Conservation (phyloP, 2,888 invertebrate species). For the Eilema caniola region DNA sequence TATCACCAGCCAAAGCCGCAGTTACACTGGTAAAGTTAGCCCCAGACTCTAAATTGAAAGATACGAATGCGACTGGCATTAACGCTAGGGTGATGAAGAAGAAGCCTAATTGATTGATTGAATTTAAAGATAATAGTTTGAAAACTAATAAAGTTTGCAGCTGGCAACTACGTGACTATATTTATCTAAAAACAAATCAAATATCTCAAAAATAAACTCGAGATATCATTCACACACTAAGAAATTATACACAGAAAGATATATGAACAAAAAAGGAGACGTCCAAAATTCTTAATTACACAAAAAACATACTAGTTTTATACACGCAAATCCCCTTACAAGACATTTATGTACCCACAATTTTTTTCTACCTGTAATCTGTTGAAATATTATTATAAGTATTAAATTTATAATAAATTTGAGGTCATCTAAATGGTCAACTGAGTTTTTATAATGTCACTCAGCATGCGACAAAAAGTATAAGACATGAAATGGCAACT, state of each 20-base stretch:
- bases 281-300: conserved; percentile 1
- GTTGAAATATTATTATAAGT: conserved; percentile 15
- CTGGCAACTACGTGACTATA: background rate
- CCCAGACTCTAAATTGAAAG: too few relatives aligned
- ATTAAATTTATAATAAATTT: conserved; percentile 1
- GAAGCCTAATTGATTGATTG: too few relatives aligned
- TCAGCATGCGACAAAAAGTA: background rate
- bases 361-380: conserved; percentile 2
- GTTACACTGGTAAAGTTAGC: too few relatives aligned
- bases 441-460: conserved; percentile 2
- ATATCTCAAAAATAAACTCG: background rate
- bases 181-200: background rate
- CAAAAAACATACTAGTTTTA: conserved; percentile 8
- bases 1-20: too few relatives aligned
- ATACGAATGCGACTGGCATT: too few relatives aligned
- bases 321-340: conserved; percentile 8
- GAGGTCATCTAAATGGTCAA: background rate
- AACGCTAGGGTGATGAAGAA: too few relatives aligned
- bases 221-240: conserved; percentile 2
- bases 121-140: background rate
- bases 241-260: background rate
- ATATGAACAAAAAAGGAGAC: background rate
- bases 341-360: background rate
- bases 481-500: conserved; percentile 1
- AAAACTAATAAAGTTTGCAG: background rate